Evolutionary conservation across 2,797 vertebrate genomes (phyloP), one percentile per base, ranked within the genome.

Genomic region (Prunella strophiata): DNA sequence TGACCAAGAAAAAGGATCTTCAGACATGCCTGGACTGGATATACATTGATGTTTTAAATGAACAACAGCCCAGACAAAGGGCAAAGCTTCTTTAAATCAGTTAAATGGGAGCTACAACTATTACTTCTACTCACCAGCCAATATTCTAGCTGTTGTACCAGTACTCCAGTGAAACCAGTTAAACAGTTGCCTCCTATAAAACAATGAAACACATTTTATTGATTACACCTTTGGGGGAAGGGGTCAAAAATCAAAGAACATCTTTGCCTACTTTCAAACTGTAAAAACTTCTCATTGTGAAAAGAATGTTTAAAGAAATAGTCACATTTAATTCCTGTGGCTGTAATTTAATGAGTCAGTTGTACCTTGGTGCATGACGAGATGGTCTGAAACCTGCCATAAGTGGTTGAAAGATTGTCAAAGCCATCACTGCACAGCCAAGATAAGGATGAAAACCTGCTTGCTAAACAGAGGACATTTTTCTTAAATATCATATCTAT

Each of bases 401-500:
- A 79, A 99, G 91, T 26, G 96, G 97, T 79, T 99, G 99, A 77
- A 99, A 96, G 86, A 98, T 42, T 43, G 98, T 95, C 87, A 99
- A 90, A 52, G 78, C 91, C 98, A 98, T 98, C 94, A 99, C 97
- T 1, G 94, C 61, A 86, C 98, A 98, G 70, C 99, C 99, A 2
- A 99, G 96, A 93, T 98, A 98, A 2, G 98, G 98, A 93, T 99
- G 99, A 92, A 97, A 98, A 54, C 98, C 98, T 91, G 98, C 98
- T 50, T 67, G 92, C 99, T 99, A 88, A 92, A 96, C 47, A 97
- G 72, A 97, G 20, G 5, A 91, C 12, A 88, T 13, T 66, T 72
- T 84, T 52, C 30, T 73, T 89, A 83, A 89, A 42, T 23, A 54
- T 27, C 13, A 4, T 9, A 63, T 26, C 13, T 36, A 51, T 6